These are phyloP conservation scores for Carposina sasakii DNA, from an alignment of 1,140 invertebrate genomes.

Conservation along the genomic window DNA sequence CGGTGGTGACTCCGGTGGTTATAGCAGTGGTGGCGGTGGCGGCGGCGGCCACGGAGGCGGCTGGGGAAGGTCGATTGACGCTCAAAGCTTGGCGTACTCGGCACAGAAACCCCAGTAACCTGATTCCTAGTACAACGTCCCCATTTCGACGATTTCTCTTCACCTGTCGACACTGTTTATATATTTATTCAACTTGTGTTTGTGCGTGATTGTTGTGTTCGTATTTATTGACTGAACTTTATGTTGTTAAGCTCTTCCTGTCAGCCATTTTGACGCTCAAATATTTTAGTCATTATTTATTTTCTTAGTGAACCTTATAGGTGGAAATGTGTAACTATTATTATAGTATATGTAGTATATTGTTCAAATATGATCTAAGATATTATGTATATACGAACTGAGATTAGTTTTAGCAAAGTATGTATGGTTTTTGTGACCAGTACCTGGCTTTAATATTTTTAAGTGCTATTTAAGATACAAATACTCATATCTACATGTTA, in stretches of 20 bases:
- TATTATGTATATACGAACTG: slow-evolving; percentile 18
- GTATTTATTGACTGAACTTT: slow-evolving; percentile 49
- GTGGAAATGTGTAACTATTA: slow-evolving; percentile 32
- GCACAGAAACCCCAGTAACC: slow-evolving; percentile 76
- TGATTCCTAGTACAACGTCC: slow-evolving; percentile 38
- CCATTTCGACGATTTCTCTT: slow-evolving; percentile 52
- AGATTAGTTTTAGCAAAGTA: slow-evolving; percentile 1
- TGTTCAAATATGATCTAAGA: slow-evolving; percentile 23
- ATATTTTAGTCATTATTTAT: slow-evolving; percentile 22
- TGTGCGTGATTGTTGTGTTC: slow-evolving; percentile 41
- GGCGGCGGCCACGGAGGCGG: slow-evolving; percentile 76
- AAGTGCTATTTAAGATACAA: slow-evolving; percentile 45
- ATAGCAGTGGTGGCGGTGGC: slow-evolving; percentile 70
- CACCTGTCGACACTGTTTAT: slow-evolving; percentile 26
- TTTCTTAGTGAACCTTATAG: slow-evolving; percentile 30
- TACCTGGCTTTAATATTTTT: slow-evolving; percentile 64
- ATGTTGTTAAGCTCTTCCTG: slow-evolving; percentile 4
- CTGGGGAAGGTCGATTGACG: slow-evolving; percentile 80
- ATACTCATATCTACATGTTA: slow-evolving; percentile 13
- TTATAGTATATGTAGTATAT: slow-evolving; percentile 40
- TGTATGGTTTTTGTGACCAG: slow-evolving; percentile 24
- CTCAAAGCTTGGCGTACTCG: slow-evolving; percentile 82
- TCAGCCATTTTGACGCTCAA: slow-evolving; percentile 21
- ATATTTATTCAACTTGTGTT: slow-evolving; percentile 32
- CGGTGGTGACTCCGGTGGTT: slow-evolving; percentile 71